phyloP scores from a whole-genome alignment of 2,888 invertebrate species.

The Microctonus aethiopoides region DNA sequence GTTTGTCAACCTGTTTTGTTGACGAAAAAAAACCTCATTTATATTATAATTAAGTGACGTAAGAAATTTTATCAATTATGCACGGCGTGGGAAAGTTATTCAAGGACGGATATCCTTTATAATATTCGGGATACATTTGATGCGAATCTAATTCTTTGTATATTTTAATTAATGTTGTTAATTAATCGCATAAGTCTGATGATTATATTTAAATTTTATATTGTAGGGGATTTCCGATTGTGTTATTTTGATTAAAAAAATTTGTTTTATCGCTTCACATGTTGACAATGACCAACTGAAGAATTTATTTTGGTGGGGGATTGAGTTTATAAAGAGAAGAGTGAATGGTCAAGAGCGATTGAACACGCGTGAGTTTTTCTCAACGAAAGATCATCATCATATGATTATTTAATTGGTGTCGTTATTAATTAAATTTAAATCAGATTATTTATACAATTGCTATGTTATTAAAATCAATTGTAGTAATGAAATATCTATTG shows the following conservation, averaged over 20 bases:
- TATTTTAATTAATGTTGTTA: background rate
- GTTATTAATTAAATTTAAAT: background rate
- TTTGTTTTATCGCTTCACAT: background rate
- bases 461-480: background rate
- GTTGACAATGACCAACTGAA: background rate
- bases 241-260: background rate
- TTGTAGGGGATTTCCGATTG: no score
- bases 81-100: background rate
- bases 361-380: slow-evolving; percentile 1
- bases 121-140: background rate
- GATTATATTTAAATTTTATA: background rate
- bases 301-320: background rate
- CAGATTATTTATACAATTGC: no score
- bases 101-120: background rate
- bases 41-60: background rate
- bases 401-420: background rate
- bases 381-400: background rate
- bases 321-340: slow-evolving; percentile 6
- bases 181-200: background rate
- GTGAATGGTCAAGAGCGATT: background rate
- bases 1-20: background rate
- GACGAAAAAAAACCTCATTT: background rate
- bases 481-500: background rate
- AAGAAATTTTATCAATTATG: background rate
- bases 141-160: background rate